Conservation (phyloP, 2,888 invertebrate genomes). For the Meta bourneti region DNA sequence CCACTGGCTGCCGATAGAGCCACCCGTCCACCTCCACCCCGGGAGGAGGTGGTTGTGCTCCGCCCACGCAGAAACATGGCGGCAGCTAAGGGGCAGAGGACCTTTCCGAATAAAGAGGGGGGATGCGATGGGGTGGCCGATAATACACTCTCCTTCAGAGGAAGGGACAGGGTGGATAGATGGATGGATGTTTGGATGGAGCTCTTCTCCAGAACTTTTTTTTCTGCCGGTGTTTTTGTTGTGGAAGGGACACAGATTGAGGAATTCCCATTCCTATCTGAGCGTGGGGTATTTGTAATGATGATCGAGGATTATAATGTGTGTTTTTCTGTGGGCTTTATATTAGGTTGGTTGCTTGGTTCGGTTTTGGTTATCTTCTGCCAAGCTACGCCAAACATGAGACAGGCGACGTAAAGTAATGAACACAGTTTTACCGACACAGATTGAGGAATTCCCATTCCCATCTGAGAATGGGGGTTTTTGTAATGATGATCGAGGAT, state of each 20-base stretch:
- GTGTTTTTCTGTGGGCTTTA: no score
- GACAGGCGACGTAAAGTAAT: no score
- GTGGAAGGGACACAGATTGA: slow-evolving; percentile 50
- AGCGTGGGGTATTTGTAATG: background rate
- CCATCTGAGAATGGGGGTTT: background rate
- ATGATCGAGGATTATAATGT: no score
- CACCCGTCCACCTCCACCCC: slow-evolving; percentile 35
- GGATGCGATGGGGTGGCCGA: slow-evolving; percentile 29
- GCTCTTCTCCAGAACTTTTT: background rate
- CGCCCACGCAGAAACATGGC: slow-evolving; percentile 63
- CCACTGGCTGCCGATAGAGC: slow-evolving; percentile 57
- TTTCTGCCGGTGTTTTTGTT: background rate
- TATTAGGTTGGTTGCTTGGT: no score
- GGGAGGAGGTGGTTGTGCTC: slow-evolving; percentile 46
- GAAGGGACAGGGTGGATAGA: slow-evolving; percentile 11
- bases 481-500: no score
- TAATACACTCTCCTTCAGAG: slow-evolving; percentile 57
- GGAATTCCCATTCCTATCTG: slow-evolving; percentile 28
- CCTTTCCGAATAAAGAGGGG: background rate
- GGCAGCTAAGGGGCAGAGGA: slow-evolving; percentile 59
- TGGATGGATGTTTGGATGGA: slow-evolving; percentile 35
- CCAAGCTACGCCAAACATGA: no score
- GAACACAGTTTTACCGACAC: no score
- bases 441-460: no score
- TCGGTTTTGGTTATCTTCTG: no score